Evolutionary conservation across 2,113 vertebrate genomes (phyloP), one percentile per base, ranked within the genome.

Genomic region (Leuciscus idus): DNA sequence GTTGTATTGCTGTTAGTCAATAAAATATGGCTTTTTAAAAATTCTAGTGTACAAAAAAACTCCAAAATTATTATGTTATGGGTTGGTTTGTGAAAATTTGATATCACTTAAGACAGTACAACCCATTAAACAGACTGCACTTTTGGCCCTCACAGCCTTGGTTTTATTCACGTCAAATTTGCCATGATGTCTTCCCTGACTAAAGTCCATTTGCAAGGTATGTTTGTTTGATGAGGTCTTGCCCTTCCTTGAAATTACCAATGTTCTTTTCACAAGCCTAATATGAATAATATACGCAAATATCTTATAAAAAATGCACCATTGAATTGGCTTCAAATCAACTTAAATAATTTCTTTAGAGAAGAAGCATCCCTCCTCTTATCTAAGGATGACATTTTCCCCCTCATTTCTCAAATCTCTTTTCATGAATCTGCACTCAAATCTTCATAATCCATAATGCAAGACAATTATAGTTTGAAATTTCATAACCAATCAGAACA

Each of bases 401-500:
- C 30, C 30, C 33, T 84, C 23, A 43, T 26, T 59, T 68, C 48
- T 70, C 19, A 70, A 55, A 70, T 70, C 81, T 70, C 79, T 70
- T 55, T 68, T 84, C 52, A 84, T 73, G 2, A 72, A 59, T 43
- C 50, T 59, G n/a, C 82, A 50, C 26, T 48, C 26, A 66, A 66
- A 82, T 52, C 50, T 82, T 70, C 80, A 68, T 82, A 70, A 70
- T 68, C 64, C 50, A 74, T 59, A 84, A 74, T 61, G 55, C 66
- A 73, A 80, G 85, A 79, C 64, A 86, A 86, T 86, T 81, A 86
- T 36, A 74, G 66, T 36, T 43, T 86, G 84, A 80, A 68, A 59
- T 86, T 86, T 79, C 57, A 81, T 50, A 83, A 73, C 50, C 81
- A 83, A 84, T 84, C 82, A 84, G 82, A 59, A 59, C 21, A 26